Evolutionary conservation across 2,797 vertebrate species (phyloP), one percentile per base, ranked within the genome.

Genomic region (Muscicapa striata): DNA sequence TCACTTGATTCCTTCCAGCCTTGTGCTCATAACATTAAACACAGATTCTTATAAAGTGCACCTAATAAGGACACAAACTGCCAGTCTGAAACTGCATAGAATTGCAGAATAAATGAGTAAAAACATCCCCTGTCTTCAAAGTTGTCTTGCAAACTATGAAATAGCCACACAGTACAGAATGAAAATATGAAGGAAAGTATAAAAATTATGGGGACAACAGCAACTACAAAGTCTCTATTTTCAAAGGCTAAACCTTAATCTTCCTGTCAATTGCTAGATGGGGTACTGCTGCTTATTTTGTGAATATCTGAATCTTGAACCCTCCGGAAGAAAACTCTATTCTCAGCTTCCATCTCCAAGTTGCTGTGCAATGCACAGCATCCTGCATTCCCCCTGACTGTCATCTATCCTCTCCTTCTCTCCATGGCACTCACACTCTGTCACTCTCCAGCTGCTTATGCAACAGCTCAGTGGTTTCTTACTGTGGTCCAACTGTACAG

Each of bases 381-480:
- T n/a, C 58, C 72, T 70, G 87, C 48, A 48, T 78, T 92, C 51
- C 58, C 64, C 52, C 3, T 36, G 66, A 85, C 27, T 90, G 51
- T 45, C 89, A 78, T 94, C 46, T 57, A 15, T 79, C 78, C 72
- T 93, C 78, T 87, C 46, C 34, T 66, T 63, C 48, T 91, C 91
- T 58, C 74, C 16, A n/a, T 0, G 22, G 68, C 79, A 80, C 75
- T 70, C 84, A 68, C 61, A 78, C 49, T 26, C 84, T 77, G 87
- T 77, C 76, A 85, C 43, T 86, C 68, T 74, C 89, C 87, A 91
- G 93, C 94, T 93, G 89, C 83, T 91, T 81, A 59, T 80, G 79
- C 79, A 91, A 75, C 79, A 93, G 69, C 59, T 90, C 89, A 84
- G 83, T 32, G 40, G 20, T 41, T 94, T 62, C 85, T 88, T 91